Base-by-base conservation (phyloP, 2,888 invertebrate genomes). In the Pristionchus japonicus region DNA sequence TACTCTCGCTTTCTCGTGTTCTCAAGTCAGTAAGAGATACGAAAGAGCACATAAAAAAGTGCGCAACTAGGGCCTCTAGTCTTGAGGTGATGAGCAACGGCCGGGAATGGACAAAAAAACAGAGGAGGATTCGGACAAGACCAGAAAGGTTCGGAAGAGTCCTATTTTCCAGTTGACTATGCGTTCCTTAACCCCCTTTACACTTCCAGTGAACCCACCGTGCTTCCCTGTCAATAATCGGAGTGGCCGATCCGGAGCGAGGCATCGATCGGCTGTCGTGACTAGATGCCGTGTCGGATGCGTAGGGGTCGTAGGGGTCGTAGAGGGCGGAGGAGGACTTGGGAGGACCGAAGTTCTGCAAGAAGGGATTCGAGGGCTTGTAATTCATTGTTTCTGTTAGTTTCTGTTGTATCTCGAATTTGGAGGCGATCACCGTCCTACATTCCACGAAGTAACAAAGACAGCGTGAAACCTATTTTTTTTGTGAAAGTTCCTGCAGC, bases 201-300 rank as follows among this genome's bases (percentile, higher is more conserved):
- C n/a, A n/a, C n/a, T n/a, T n/a, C n/a, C n/a, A n/a, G n/a, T n/a
- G n/a, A n/a, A 7, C 89, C 57, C 27, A 94, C 94, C 94, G 91
- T n/a, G 97, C 96, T 95, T 98, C 97, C 95, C 97, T 97, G 94
- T 98, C 98, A 91, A 98, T 97, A 89, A 97, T 97, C 7, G 98
- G 97, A 13, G 97, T 97, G 89, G 97, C 97, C 80, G 96, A 96
- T 80, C 95, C 96, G 17, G 89, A 89, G 43, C 92, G 86, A 31
- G 93, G 92, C 17, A 91, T 92, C 11, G 96, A 96, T 61, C 97
- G 95, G 67, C 91, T 90, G 37, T 91, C 93, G 70, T 92, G 92
- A 77, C 91, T 92, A 43, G 74, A 88, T 11, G 87, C 89, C 23
- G 91, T 90, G 84, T 92, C 92, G n/a, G 89, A 90, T n/a, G 90